These are phyloP conservation scores for Xyrichtys novacula DNA, from an alignment of 2,797 vertebrate species.

Conservation along the genomic window DNA sequence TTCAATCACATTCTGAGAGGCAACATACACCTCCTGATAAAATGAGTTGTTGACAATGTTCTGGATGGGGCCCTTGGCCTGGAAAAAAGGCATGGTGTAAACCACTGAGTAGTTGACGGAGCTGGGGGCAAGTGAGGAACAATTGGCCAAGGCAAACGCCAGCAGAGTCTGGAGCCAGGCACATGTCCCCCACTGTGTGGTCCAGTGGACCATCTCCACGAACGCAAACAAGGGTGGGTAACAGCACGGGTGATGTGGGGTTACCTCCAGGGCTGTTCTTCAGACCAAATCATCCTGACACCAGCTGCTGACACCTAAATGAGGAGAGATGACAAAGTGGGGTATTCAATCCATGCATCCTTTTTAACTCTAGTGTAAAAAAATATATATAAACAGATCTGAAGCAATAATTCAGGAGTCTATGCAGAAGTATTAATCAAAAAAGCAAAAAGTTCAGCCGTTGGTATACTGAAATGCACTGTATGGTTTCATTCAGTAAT, in stretches of 20 bases:
- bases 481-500: background rate
- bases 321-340: constrained; percentile 11
- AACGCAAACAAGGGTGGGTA: constrained; percentile 17
- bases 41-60: constrained; percentile 86
- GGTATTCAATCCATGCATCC: background rate
- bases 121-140: constrained; percentile 78
- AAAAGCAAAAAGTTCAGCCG: no score
- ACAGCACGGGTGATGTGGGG: constrained; percentile 50
- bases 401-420: background rate
- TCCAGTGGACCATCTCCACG: constrained; percentile 84
- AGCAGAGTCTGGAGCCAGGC: constrained; percentile 82
- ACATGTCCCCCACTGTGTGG: constrained; percentile 75
- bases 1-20: constrained; percentile 88
- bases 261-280: constrained; percentile 78
- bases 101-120: constrained; percentile 87
- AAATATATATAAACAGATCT: background rate
- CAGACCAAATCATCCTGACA: constrained; percentile 73
- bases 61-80: constrained; percentile 84
- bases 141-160: constrained; percentile 77
- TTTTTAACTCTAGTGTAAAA: background rate
- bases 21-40: constrained; percentile 86
- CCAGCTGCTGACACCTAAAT: constrained; percentile 47
- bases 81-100: constrained; percentile 88
- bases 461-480: background rate
- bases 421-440: background rate